These are phyloP conservation scores for Propsilocerus akamusi DNA, from an alignment of 1,140 invertebrate genomes.

Conservation along the genomic window DNA sequence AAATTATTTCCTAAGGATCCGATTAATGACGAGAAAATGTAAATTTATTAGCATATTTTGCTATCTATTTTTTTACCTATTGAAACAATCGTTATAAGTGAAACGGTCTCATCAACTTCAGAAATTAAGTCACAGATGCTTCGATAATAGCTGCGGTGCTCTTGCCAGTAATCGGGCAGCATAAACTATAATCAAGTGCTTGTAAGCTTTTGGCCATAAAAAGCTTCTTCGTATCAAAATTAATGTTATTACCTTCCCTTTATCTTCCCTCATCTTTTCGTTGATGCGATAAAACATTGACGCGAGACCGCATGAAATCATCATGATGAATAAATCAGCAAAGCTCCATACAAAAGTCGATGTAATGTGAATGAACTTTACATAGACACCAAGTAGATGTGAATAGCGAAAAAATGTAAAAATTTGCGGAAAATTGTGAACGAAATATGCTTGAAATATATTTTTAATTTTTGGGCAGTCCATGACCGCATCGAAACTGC, in stretches of 20 bases:
- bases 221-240: background rate
- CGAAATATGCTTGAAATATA: conserved; percentile 17
- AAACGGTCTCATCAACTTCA: conserved; percentile 19
- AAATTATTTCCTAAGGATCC: conserved; percentile 23
- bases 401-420: conserved; percentile 15
- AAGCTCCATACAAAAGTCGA: conserved; percentile 21
- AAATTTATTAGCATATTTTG: too few species aligned
- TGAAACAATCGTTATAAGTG: conserved; percentile 20
- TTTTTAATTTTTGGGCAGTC: conserved; percentile 16
- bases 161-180: conserved; percentile 11
- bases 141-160: conserved; percentile 18
- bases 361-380: conserved; percentile 17
- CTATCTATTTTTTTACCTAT: too few species aligned
- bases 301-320: conserved; percentile 18
- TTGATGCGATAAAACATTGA: conserved; percentile 18
- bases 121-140: conserved; percentile 19
- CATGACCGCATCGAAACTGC: conserved; percentile 13
- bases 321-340: conserved; percentile 23
- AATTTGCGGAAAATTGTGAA: conserved; percentile 16
- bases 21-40: too few species aligned
- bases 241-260: conserved; percentile 15
- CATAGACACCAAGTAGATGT: conserved; percentile 11
- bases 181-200: background rate
- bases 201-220: background rate
- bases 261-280: conserved; percentile 17